Base-by-base conservation (phyloP, 2,113 vertebrate species). In the Poeciliopsis retropinna region DNA sequence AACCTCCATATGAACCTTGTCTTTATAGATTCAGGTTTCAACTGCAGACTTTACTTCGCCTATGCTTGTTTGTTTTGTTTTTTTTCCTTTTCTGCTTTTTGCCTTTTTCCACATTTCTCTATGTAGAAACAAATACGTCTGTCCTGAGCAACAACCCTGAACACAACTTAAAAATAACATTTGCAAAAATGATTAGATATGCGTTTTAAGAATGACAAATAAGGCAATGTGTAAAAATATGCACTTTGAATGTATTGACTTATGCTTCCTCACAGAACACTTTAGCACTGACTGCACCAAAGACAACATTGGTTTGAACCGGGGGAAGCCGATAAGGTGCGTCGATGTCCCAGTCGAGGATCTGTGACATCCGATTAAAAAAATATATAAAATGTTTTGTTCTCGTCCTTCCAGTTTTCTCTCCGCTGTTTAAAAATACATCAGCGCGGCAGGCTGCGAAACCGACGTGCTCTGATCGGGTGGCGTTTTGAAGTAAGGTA, bases 401-500 rank as follows among this genome's bases (percentile, higher is more conserved):
- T 12, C 32, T 60, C 10, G 41, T 60, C 30, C 60, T 60, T 67
- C 37, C 25, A 13, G 25, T 13, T 64, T 44, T 54, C 19, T 17
- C 10, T 71, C 27, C 47, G 0, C 60, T 54, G 72, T 83, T 75
- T 85, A 89, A 89, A 88, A 89, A 89, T 88, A 87, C 78, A 83
- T 81, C 74, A 70, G 63, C 61, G 76, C 74, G 78, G 75, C 79
- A 79, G 80, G 28, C 75, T 60, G 34, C n/a, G 57, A 77, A 74
- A 75, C 71, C 70, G 72, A 70, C 66, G 64, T 67, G 27, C 75
- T 78, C 64, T 57, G 70, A 87, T 87, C 84, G 76, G 75, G 73
- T 72, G 31, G 51, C 3, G 29, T 34, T 82, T 68, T 80, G 80
- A 82, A 73, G 66, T 57, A 57, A 34, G 63, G 47, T 12, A 25